Evolutionary conservation across 1,140 invertebrate species (phyloP), one percentile per base, ranked within the genome.

Genomic region (Brachionus plicatilis): DNA sequence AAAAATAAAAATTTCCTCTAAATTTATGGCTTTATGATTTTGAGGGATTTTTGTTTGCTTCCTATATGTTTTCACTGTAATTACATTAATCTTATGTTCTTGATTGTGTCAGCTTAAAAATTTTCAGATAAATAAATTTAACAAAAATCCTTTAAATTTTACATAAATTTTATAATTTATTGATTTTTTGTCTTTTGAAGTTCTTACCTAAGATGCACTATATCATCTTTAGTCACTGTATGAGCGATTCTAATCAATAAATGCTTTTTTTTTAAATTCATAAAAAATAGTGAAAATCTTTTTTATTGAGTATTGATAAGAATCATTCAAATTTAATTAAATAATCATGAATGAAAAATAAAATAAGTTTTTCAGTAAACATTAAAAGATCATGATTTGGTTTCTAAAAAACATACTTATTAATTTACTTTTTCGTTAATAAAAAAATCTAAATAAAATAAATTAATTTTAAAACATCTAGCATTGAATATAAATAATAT

Each of bases 1-100:
- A 24, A 9, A 60, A 60, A 60, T 8, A 60, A 24, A 60, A 60
- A 8, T 60, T 60, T 20, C 53, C 17, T 24, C n/a, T 20, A 60
- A 60, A 60, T 60, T 60, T 60, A 60, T 60, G 53, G 53, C 53
- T 60, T 60, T 60, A 60, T 60, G 53, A 60, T 20, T 60, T 60
- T 60, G 7, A 20, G 53, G 17, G n/a, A 20, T 60, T 60, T 50
- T 60, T 47, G 45, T n/a, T 60, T 20, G 53, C 53, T 60, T 60
- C 53, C 53, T 60, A 24, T 60, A 60, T 60, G 53, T 60, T 60
- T 60, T 60, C 53, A 24, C 53, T 27, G 53, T 60, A 60, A 60
- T 60, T 60, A 60, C 53, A 60, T 60, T 60, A 60, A 60, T 60
- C 53, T 60, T 56, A 60, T 60, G 53, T 60, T 60, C 53, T 60